A percentile compares a stretch with the other conserved stretches of the same genome.
These are phyloP conservation scores for Mungos mungo DNA, from an alignment of 2,113 vertebrate species.

Conservation along the genomic window DNA sequence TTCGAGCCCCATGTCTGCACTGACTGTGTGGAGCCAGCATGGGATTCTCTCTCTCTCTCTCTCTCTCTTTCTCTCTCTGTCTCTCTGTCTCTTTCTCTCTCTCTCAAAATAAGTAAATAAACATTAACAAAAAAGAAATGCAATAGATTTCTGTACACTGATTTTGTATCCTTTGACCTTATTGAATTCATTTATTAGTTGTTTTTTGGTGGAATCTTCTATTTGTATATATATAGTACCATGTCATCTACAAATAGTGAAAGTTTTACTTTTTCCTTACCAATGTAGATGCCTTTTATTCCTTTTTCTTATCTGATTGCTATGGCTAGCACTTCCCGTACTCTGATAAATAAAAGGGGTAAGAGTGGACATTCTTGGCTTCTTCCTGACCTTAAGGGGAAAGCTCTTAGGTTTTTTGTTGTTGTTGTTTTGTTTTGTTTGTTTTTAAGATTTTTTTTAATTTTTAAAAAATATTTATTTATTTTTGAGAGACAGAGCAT, in stretches of 20 bases:
- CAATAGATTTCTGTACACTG: background rate
- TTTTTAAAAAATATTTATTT: no score
- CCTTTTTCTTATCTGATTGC: background rate
- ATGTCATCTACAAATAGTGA: background rate
- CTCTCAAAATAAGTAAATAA: no score
- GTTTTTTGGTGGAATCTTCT: background rate
- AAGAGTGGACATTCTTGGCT: background rate
- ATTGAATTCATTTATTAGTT: background rate
- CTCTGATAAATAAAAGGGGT: background rate
- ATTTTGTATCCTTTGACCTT: background rate
- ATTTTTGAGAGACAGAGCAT: no score
- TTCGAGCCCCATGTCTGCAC: no score
- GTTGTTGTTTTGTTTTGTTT: background rate
- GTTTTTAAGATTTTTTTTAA: background rate
- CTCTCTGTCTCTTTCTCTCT: no score
- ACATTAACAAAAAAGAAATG: background rate
- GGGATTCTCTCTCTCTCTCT: no score
- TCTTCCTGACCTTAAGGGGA: background rate
- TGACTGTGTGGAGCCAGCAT: no score
- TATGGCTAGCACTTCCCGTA: background rate
- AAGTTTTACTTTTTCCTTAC: background rate
- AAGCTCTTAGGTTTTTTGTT: background rate
- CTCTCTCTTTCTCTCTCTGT: no score
- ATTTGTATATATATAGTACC: background rate
- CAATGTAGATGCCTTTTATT: background rate